Evolutionary conservation across 2,888 invertebrate genomes (phyloP).

Genomic region (Stictocephala bisonia): DNA sequence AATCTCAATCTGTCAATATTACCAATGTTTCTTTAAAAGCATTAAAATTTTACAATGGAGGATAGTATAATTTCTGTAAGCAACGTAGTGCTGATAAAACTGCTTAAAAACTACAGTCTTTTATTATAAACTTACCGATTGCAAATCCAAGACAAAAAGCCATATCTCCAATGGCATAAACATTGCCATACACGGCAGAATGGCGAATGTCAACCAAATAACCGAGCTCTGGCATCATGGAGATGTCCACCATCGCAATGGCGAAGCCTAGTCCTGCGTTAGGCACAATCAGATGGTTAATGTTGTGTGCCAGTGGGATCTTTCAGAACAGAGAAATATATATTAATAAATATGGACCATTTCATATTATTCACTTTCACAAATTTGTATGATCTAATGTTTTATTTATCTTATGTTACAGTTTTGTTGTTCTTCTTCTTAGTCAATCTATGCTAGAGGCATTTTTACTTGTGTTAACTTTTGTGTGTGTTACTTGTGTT

Average conservation of each 20-base stretch:
- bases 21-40: no score
- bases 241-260: conserved; percentile 99
- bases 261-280: conserved; percentile 98
- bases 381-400: neutral
- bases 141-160: conserved; percentile 99
- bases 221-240: conserved; percentile 99
- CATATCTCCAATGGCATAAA: conserved; percentile 99
- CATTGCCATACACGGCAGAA: conserved; percentile 97
- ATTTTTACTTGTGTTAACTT: no score
- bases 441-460: no score
- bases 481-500: no score
- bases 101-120: no score
- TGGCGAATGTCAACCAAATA: conserved; percentile 98
- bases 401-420: neutral
- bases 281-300: conserved; percentile 93
- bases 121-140: conserved; percentile 76
- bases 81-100: no score
- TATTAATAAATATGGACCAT: neutral
- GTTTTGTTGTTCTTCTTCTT: no score
- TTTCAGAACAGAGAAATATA: conserved; percentile 66
- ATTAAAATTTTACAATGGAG: no score
- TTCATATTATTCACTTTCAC: no score
- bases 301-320: conserved; percentile 94
- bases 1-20: no score
- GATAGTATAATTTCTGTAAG: no score